Evolutionary conservation across 1,140 invertebrate species (phyloP).

Genomic region (Bilobella aurantiaca): DNA sequence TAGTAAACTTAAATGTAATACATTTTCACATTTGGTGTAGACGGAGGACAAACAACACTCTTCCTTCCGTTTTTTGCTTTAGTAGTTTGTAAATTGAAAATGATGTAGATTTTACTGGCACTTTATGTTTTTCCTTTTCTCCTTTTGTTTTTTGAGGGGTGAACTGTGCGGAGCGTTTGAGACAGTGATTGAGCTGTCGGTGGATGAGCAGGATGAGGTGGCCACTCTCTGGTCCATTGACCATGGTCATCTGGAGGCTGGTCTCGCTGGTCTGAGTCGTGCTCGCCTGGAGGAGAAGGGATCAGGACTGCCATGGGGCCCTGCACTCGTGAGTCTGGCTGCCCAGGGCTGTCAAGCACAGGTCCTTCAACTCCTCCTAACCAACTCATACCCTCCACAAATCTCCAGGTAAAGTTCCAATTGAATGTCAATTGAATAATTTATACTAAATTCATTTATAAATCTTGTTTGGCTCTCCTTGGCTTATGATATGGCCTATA

Average conservation of each 20-base stretch:
- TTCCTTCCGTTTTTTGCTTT: too few relatives aligned
- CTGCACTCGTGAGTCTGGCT: background rate
- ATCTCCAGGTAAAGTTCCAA: background rate
- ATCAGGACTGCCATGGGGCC: background rate
- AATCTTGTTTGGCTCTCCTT: background rate
- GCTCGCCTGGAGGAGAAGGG: background rate
- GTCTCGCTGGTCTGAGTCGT: background rate
- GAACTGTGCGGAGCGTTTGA: background rate
- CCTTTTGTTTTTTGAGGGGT: background rate
- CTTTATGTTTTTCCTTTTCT: background rate
- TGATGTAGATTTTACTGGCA: too few relatives aligned
- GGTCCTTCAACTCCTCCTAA: background rate
- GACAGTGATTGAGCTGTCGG: background rate
- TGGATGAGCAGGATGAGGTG: constrained; percentile 4
- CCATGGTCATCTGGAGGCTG: background rate
- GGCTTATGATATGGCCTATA: too few relatives aligned
- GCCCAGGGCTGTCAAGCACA: background rate
- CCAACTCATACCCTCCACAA: background rate
- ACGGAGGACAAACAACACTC: too few relatives aligned
- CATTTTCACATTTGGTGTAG: too few relatives aligned
- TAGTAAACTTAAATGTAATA: too few relatives aligned
- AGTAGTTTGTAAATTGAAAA: too few relatives aligned
- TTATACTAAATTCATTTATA: too few relatives aligned
- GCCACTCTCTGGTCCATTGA: background rate
- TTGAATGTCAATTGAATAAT: background rate